phyloP scores from a whole-genome alignment of 2,797 vertebrate species.

The Taeniopygia guttata region DNA sequence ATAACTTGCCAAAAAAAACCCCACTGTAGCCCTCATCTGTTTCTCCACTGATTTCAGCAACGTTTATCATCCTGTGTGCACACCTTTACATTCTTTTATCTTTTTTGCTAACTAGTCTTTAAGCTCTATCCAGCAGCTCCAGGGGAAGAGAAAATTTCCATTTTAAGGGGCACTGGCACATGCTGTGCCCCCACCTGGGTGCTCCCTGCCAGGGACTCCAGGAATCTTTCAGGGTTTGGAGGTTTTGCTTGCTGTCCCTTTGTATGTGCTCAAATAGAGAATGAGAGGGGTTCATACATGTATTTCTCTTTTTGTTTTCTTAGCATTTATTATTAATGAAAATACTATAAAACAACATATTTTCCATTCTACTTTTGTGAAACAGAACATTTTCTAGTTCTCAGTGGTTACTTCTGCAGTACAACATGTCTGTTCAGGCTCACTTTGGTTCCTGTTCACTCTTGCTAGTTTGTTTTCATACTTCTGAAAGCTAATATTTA shows the following conservation, averaged over 20 bases:
- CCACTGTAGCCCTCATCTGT: neutral
- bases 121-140: neutral
- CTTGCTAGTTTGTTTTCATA: neutral
- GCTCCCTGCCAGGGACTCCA: neutral
- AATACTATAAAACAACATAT: rapidly evolving
- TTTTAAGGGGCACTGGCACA: neutral
- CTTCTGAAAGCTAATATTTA: neutral
- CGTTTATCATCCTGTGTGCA: neutral
- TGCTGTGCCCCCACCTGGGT: neutral
- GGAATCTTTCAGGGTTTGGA: neutral
- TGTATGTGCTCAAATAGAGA: neutral
- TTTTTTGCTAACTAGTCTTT: neutral
- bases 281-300: neutral
- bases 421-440: neutral
- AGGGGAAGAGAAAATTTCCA: neutral
- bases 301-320: too few relatives aligned
- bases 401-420: neutral
- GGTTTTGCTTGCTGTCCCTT: neutral
- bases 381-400: rapidly evolving
- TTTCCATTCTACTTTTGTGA: neutral
- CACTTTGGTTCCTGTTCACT: neutral
- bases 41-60: neutral
- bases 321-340: neutral
- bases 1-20: neutral
- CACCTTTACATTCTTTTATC: neutral